Percentiles rank a stretch among this genome's conserved stretches.
Evolutionary conservation across 2,797 vertebrate genomes (phyloP).

Genomic region (Epinephelus coioides): DNA sequence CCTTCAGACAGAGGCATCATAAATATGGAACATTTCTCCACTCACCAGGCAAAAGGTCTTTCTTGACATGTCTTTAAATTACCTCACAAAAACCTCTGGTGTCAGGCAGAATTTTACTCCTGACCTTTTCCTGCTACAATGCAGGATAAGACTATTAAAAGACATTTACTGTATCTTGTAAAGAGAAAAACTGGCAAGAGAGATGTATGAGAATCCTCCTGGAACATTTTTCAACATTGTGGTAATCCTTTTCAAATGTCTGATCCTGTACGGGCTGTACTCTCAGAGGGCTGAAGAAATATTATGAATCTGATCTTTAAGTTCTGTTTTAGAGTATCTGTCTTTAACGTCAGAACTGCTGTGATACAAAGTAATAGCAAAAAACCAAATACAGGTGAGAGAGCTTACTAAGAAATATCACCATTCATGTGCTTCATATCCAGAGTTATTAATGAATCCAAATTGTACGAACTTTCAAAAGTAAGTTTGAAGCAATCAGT

Average conservation of each 20-base stretch:
- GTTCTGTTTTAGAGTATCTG: background rate
- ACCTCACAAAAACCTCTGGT: constrained; percentile 48
- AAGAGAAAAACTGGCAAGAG: constrained; percentile 31
- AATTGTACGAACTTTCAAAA: too few species aligned
- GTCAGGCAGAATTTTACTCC: constrained; percentile 59
- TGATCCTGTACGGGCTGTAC: background rate
- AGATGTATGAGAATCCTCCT: constrained; percentile 25
- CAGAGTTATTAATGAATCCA: background rate
- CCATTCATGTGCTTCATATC: background rate
- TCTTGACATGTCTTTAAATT: constrained; percentile 68
- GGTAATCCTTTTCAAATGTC: constrained; percentile 45
- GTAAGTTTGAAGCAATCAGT: too few species aligned
- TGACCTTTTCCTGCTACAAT: constrained; percentile 56
- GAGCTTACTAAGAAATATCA: background rate
- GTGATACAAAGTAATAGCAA: background rate
- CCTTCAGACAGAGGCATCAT: constrained; percentile 53
- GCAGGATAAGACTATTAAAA: constrained; percentile 58
- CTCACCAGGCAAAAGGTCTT: constrained; percentile 60
- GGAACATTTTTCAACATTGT: constrained; percentile 42
- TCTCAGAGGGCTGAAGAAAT: background rate
- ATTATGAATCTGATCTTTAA: background rate
- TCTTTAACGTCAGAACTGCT: background rate
- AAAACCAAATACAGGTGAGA: background rate
- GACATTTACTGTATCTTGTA: constrained; percentile 58
- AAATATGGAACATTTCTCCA: constrained; percentile 57